These are phyloP conservation scores for Gymnorhina tibicen DNA, from an alignment of 2,113 vertebrate genomes.

Conservation along the genomic window DNA sequence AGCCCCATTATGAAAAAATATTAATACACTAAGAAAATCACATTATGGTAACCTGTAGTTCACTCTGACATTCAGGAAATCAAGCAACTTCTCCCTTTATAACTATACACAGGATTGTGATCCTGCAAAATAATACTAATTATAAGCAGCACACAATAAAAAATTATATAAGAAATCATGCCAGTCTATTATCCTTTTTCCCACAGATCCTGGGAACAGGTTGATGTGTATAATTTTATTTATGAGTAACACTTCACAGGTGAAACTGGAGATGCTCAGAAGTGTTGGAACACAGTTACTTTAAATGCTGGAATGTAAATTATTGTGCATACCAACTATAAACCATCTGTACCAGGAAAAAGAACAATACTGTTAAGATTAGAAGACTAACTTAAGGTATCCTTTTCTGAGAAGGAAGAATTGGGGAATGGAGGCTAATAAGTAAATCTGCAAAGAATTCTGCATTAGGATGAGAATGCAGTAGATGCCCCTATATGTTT, in stretches of 20 bases:
- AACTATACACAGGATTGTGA: neutral
- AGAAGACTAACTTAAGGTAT: neutral
- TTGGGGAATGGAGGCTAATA: neutral
- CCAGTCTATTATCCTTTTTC: neutral
- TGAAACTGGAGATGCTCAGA: neutral
- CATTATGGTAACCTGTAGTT: neutral
- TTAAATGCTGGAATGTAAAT: slow-evolving; percentile 1
- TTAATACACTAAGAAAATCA: neutral
- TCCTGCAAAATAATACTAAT: neutral
- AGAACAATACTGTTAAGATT: neutral
- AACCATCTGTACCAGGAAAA: neutral
- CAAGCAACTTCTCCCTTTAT: neutral
- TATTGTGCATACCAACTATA: neutral
- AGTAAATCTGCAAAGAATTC: neutral
- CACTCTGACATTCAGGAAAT: neutral
- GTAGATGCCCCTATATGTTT: neutral
- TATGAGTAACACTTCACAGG: slow-evolving; percentile 9
- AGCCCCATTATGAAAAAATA: neutral
- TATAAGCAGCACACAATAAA: neutral
- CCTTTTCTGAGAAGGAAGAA: neutral
- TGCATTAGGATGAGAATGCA: neutral
- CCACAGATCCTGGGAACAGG: neutral
- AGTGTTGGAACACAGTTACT: neutral
- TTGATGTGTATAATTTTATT: slow-evolving; percentile 3
- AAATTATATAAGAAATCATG: neutral